Conservation (phyloP, 2,888 invertebrate species). For the Patella pellucida region DNA sequence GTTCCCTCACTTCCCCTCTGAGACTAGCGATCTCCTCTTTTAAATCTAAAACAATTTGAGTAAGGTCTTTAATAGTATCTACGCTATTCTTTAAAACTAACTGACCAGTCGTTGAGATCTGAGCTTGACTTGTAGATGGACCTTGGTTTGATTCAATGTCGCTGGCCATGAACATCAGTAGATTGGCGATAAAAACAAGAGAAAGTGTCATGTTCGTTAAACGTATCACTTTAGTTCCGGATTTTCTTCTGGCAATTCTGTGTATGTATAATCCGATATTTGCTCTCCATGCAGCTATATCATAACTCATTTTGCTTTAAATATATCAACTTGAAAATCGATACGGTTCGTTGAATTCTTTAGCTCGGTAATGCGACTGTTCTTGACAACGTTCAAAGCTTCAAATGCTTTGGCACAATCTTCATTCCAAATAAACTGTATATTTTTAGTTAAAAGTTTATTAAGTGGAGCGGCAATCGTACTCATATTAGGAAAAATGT, state of each 20-base stretch:
- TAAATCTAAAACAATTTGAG: conserved; percentile 9
- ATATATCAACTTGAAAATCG: neutral
- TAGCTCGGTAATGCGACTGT: neutral
- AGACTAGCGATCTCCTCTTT: conserved; percentile 6
- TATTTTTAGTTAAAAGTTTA: too few relatives aligned
- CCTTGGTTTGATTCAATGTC: conserved; percentile 3
- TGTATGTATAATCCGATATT: neutral
- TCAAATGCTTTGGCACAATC: too few relatives aligned
- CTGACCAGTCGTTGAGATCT: conserved; percentile 3
- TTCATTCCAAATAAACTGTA: too few relatives aligned
- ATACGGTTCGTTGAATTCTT: conserved; percentile 1
- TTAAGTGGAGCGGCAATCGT: too few relatives aligned
- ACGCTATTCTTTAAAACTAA: neutral
- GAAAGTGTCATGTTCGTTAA: neutral
- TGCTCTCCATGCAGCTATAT: conserved; percentile 6
- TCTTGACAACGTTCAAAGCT: too few relatives aligned
- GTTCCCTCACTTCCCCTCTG: conserved; percentile 6
- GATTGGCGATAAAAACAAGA: neutral
- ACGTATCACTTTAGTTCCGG: neutral
- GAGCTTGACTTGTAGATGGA: neutral
- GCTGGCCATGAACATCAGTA: neutral
- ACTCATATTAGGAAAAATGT: too few relatives aligned
- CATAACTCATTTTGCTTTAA: conserved; percentile 3
- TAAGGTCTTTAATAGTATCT: neutral
- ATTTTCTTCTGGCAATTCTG: neutral